Percentiles rank a stretch among this genome's conserved stretches.
Conservation (phyloP, 2,888 invertebrate species). For the Diaprepes abbreviatus region DNA sequence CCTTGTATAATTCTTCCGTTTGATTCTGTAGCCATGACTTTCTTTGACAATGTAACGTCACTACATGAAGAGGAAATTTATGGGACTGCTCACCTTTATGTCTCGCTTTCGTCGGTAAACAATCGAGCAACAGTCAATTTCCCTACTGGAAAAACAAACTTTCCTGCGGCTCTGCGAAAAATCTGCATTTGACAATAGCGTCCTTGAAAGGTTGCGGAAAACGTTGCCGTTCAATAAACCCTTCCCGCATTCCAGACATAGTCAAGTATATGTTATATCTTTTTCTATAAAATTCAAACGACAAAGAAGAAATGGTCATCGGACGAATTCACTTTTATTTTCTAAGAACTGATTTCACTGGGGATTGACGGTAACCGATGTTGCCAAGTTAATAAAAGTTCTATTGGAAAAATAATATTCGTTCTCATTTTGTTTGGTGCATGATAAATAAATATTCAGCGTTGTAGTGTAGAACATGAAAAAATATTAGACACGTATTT, state of each 20-base stretch:
- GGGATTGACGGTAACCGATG: neutral
- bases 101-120: neutral
- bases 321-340: neutral
- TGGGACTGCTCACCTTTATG: neutral
- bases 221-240: conserved; percentile 25
- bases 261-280: neutral
- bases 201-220: conserved; percentile 29
- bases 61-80: neutral
- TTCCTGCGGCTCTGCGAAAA: neutral
- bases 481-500: too few relatives aligned
- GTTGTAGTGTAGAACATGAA: too few relatives aligned
- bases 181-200: conserved; percentile 17
- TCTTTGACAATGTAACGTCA: neutral
- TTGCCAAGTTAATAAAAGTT: neutral
- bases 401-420: too few relatives aligned
- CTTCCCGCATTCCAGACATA: neutral
- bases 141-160: neutral
- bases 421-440: too few relatives aligned
- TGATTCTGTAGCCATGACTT: conserved; percentile 23
- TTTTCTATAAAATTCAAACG: neutral
- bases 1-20: conserved; percentile 35
- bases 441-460: too few relatives aligned
- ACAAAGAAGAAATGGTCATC: neutral
- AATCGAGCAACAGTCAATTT: conserved; percentile 28
- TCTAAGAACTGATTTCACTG: neutral